Evolutionary conservation across 1,140 invertebrate genomes (phyloP).

Genomic region (Drosophila aff.): DNA sequence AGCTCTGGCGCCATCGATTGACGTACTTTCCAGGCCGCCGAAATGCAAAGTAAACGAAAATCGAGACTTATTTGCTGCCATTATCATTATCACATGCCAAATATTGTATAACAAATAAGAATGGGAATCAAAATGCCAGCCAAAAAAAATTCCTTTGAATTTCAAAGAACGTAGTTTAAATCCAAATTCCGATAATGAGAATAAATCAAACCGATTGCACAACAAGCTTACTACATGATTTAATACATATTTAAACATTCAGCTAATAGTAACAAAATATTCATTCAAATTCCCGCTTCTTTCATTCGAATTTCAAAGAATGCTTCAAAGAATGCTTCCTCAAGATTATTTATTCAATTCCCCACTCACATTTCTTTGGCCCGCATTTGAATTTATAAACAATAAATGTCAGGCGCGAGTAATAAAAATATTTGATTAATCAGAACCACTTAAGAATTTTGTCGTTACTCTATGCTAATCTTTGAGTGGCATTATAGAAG

Average conservation of each 20-base stretch:
- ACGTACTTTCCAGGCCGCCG: conserved; percentile 31
- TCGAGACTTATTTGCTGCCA: conserved; percentile 20
- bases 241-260: not conserved
- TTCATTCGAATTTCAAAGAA: not conserved
- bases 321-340: not conserved
- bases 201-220: not conserved
- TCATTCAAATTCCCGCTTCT: not conserved
- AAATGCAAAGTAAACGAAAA: conserved; percentile 28
- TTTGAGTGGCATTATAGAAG: conserved; percentile 10
- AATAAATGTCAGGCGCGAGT: not conserved
- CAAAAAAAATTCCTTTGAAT: conserved; percentile 26
- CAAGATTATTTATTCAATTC: not conserved
- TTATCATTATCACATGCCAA: conserved; percentile 42
- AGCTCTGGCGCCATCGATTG: conserved; percentile 42
- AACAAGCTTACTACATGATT: not conserved
- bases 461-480: conserved; percentile 10
- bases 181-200: too few relatives aligned
- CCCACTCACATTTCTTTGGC: too few relatives aligned
- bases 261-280: not conserved
- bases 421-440: conserved; percentile 21
- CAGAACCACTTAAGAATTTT: conserved; percentile 10
- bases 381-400: conserved; percentile 3
- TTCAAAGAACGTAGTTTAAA: conserved; percentile 17
- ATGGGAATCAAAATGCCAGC: conserved; percentile 21
- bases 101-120: conserved; percentile 44